A percentile compares a stretch with the other conserved stretches of the same genome.
Conservation (phyloP, 1,140 invertebrate species). For the Sinella curviseta region DNA sequence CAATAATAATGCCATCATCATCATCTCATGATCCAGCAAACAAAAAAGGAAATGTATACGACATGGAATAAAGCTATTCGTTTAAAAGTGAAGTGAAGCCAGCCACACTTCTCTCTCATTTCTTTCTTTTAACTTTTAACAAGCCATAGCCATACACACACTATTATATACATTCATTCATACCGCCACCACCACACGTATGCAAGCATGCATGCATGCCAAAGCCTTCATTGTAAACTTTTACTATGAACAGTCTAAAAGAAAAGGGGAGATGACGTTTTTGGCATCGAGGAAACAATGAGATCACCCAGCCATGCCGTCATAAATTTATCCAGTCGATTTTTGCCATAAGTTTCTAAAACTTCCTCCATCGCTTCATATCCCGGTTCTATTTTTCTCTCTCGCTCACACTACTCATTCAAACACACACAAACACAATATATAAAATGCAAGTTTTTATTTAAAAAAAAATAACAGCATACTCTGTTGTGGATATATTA, state of each 20-base stretch:
- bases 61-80: constrained; percentile 4
- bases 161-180: background rate
- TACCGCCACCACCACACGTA: no score
- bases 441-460: constrained; percentile 3
- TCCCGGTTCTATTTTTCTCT: background rate
- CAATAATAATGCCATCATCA: constrained; percentile 10
- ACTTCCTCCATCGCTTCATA: constrained; percentile 20
- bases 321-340: constrained; percentile 51
- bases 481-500: background rate
- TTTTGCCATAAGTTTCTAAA: constrained; percentile 49
- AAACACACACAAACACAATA: background rate
- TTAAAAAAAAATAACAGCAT: background rate
- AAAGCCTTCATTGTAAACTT: background rate
- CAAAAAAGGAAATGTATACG: constrained; percentile 24
- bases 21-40: constrained; percentile 1
- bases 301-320: constrained; percentile 48
- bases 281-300: constrained; percentile 49
- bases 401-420: background rate
- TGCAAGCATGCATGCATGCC: constrained; percentile 26
- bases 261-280: constrained; percentile 44
- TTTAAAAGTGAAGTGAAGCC: constrained; percentile 14
- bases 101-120: constrained; percentile 5
- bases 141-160: background rate
- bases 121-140: constrained; percentile 21
- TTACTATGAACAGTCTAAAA: constrained; percentile 9